Percentiles rank a stretch among this genome's conserved stretches.
These are phyloP conservation scores for Apistogramma diplotaenia DNA, from an alignment of 2,113 vertebrate species.

Conservation along the genomic window DNA sequence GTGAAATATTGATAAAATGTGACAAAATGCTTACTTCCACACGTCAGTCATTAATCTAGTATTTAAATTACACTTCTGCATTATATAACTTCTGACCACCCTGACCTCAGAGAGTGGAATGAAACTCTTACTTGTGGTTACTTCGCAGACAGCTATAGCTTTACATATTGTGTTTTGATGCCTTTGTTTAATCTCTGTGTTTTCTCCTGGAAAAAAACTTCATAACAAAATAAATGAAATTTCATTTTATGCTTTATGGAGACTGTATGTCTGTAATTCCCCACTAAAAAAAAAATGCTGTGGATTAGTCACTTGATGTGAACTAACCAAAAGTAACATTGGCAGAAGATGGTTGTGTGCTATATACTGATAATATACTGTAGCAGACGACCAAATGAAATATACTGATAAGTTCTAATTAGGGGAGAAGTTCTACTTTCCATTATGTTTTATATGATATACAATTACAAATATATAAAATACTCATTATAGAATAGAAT, in stretches of 20 bases:
- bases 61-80: background rate
- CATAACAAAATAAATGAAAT: background rate
- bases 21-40: background rate
- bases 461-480: no score
- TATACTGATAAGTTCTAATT: no score
- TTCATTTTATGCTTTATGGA: background rate
- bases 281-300: background rate
- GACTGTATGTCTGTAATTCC: background rate
- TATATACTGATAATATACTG: background rate
- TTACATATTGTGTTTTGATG: background rate
- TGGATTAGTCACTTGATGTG: background rate
- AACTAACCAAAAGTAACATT: background rate
- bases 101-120: background rate
- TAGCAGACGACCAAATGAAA: no score
- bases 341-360: background rate
- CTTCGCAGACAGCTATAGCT: background rate
- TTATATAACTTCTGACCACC: background rate
- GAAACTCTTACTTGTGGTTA: background rate
- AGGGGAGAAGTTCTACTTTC: no score
- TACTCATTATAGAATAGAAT: no score
- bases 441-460: no score
- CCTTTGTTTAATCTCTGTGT: background rate
- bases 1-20: background rate
- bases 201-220: rapidly evolving
- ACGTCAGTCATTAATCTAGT: background rate